phyloP scores from a whole-genome alignment of 2,888 invertebrate species.

The Chloroclysta siterata region DNA sequence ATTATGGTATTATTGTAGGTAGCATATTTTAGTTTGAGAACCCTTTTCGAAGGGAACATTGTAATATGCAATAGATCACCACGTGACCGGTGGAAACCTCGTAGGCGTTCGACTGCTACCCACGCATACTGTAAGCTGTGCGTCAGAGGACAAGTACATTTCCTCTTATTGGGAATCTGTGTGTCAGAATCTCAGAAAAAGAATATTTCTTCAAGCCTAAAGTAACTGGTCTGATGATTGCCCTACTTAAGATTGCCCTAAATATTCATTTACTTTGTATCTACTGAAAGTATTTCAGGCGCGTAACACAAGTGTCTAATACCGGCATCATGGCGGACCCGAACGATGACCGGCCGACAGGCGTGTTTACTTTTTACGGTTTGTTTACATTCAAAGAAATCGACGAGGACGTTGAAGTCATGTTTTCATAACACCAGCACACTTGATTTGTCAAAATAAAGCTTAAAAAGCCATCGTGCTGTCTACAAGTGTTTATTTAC shows the following conservation, averaged over 20 bases:
- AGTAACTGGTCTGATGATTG: too few species aligned
- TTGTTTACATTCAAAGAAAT: constrained; percentile 42
- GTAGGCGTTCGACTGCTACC: constrained; percentile 8
- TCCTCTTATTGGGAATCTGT: too few species aligned
- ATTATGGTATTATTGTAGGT: too few species aligned
- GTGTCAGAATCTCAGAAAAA: too few species aligned
- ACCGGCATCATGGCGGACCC: constrained; percentile 24
- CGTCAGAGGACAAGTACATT: not conserved
- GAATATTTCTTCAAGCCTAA: too few species aligned
- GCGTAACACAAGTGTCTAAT: constrained; percentile 9
- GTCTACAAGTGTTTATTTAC: constrained; percentile 79
- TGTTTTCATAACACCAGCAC: constrained; percentile 32
- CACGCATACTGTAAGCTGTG: not conserved
- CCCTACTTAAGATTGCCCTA: not conserved
- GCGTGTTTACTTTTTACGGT: constrained; percentile 36
- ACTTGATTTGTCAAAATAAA: constrained; percentile 27
- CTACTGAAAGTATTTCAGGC: constrained; percentile 4
- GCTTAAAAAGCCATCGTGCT: constrained; percentile 48
- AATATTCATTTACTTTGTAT: not conserved
- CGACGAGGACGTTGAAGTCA: constrained; percentile 36
- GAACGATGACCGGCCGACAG: constrained; percentile 17
- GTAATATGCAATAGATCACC: constrained; percentile 3
- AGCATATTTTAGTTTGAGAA: too few species aligned
- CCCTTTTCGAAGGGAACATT: too few species aligned
- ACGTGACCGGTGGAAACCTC: constrained; percentile 13